Evolutionary conservation across 2,797 vertebrate species (phyloP).

Genomic region (Lindbergichthys nudifrons): DNA sequence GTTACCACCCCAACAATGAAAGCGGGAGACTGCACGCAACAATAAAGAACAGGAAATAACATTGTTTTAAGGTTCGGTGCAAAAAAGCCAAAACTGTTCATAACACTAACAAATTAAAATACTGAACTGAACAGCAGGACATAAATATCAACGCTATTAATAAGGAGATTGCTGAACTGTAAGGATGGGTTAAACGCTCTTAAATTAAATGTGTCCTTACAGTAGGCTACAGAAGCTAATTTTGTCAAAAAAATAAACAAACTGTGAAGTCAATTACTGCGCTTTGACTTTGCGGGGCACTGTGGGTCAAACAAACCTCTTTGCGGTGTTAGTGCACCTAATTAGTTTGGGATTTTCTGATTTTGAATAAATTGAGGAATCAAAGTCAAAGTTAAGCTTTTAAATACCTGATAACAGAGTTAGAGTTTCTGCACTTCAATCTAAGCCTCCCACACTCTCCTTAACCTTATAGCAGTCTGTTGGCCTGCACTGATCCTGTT

Average conservation of each 20-base stretch:
- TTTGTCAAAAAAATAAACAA: background rate
- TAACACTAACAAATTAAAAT: no score
- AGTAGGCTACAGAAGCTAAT: background rate
- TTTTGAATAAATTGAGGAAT: background rate
- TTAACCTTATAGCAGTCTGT: background rate
- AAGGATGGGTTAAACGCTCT: background rate
- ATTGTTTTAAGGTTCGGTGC: no score
- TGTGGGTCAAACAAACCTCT: constrained; percentile 1
- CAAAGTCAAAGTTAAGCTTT: constrained; percentile 6
- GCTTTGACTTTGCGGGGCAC: background rate
- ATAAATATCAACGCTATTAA: no score
- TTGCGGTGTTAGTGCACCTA: background rate
- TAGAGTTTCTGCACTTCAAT: background rate
- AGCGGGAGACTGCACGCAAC: no score
- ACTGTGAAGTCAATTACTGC: background rate
- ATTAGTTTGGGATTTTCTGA: constrained; percentile 5
- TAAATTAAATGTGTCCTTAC: background rate
- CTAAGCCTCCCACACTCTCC: no score
- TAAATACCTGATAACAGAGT: background rate
- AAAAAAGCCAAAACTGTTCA: no score
- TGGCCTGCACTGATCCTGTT: background rate
- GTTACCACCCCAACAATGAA: no score
- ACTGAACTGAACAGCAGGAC: no score
- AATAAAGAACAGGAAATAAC: no score
- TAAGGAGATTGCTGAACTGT: no score